A percentile compares a stretch with the other conserved stretches of the same genome.
phyloP scores from a whole-genome alignment of 2,113 vertebrate species.

The Ageneiosus marmoratus region DNA sequence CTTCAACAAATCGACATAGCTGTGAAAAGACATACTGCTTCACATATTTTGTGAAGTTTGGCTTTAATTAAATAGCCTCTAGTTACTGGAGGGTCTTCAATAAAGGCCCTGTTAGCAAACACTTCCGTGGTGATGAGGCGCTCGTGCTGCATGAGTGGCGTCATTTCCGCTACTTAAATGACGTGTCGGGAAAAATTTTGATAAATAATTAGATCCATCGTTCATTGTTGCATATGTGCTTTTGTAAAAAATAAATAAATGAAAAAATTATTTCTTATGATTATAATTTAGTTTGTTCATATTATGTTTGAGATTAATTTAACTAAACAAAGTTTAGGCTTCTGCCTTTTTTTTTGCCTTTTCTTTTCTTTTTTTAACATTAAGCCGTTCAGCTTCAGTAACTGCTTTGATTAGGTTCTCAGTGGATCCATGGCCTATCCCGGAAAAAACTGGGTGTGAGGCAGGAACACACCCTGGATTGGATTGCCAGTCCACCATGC shows the following conservation, averaged over 20 bases:
- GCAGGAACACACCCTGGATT: slow-evolving; percentile 14
- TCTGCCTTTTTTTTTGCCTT: neutral
- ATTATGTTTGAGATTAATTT: neutral
- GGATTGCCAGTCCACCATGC: neutral
- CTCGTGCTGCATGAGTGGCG: neutral
- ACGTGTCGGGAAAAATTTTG: neutral
- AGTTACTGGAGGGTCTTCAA: neutral
- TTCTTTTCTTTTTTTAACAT: neutral
- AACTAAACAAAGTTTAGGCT: neutral
- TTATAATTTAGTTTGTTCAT: neutral
- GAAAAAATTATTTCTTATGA: neutral
- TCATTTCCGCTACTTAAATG: neutral
- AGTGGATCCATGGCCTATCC: neutral
- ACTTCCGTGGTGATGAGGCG: neutral
- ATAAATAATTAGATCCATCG: too few relatives aligned
- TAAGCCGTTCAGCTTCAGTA: neutral
- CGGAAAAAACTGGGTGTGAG: neutral
- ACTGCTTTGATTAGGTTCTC: neutral
- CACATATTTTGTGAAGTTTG: neutral
- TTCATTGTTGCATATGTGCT: neutral
- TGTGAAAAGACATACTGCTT: neutral
- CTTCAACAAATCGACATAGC: neutral
- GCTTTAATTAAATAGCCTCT: neutral
- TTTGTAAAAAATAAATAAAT: too few relatives aligned
- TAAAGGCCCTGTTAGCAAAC: neutral